Evolutionary conservation across 2,113 vertebrate species (phyloP).

Genomic region (Pavo muticus): DNA sequence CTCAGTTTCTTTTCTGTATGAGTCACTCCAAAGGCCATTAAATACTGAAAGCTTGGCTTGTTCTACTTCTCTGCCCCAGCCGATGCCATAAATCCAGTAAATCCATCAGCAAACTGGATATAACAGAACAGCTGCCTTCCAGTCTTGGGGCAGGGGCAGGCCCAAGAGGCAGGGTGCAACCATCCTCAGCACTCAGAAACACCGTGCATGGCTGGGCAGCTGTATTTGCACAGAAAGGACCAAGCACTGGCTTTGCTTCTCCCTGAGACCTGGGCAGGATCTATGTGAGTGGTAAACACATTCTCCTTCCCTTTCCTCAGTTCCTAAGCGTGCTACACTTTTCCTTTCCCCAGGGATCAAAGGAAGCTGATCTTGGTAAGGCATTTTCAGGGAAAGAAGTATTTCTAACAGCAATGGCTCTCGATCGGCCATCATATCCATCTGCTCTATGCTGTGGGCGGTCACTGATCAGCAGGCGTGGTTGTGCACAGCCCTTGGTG

Average conservation of each 20-base stretch:
- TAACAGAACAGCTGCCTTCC: neutral
- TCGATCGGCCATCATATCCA: neutral
- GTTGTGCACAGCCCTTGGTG: neutral
- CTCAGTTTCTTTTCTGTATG: neutral
- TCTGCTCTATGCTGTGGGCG: neutral
- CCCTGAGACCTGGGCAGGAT: neutral
- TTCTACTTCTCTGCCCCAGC: neutral
- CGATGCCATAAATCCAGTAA: neutral
- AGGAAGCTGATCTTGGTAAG: neutral
- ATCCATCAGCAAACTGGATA: neutral
- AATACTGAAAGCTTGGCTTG: neutral
- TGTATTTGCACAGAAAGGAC: neutral
- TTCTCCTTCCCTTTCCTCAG: neutral
- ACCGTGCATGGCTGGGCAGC: fast-evolving
- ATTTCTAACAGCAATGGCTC: neutral
- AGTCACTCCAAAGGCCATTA: neutral
- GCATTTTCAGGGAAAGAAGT: neutral
- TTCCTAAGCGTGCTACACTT: neutral
- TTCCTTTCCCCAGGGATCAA: neutral
- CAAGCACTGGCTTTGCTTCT: neutral
- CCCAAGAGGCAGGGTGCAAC: neutral
- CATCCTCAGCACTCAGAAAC: neutral
- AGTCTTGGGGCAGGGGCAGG: neutral
- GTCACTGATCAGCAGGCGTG: neutral
- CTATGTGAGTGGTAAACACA: neutral